Conservation (phyloP, 2,797 vertebrate species). For the Octomys mimax region DNA sequence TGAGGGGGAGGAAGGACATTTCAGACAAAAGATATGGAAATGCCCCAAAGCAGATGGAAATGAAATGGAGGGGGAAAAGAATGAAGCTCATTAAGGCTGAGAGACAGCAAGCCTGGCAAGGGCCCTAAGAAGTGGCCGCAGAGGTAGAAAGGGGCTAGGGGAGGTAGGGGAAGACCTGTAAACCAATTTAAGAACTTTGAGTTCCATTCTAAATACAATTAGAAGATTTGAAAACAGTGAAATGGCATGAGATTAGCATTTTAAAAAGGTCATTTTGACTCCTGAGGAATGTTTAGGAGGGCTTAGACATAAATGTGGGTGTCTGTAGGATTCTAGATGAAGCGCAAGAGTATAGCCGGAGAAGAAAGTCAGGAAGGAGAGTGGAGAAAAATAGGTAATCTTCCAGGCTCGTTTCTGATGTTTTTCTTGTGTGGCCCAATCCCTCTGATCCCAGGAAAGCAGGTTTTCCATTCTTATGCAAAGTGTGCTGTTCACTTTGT, state of each 20-base stretch:
- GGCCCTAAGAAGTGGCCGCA: neutral
- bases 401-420: neutral
- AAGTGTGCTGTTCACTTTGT: neutral
- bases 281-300: neutral
- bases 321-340: neutral
- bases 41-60: neutral
- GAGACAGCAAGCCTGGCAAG: neutral
- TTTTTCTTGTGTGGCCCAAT: neutral
- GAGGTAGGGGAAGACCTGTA: neutral
- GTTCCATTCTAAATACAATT: neutral
- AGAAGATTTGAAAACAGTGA: neutral
- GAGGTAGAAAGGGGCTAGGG: neutral
- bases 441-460: neutral
- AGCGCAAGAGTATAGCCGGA: neutral
- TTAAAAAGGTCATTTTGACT: neutral
- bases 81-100: neutral
- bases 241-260: neutral
- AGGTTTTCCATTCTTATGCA: neutral
- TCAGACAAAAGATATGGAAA: neutral
- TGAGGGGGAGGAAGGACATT: neutral
- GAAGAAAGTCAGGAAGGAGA: neutral
- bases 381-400: fast-evolving
- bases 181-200: neutral
- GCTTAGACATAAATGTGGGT: neutral
- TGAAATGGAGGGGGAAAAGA: neutral